Percentiles rank a stretch among this genome's conserved stretches.
Evolutionary conservation across 2,797 vertebrate genomes (phyloP).

Genomic region (Acridotheres tristis): DNA sequence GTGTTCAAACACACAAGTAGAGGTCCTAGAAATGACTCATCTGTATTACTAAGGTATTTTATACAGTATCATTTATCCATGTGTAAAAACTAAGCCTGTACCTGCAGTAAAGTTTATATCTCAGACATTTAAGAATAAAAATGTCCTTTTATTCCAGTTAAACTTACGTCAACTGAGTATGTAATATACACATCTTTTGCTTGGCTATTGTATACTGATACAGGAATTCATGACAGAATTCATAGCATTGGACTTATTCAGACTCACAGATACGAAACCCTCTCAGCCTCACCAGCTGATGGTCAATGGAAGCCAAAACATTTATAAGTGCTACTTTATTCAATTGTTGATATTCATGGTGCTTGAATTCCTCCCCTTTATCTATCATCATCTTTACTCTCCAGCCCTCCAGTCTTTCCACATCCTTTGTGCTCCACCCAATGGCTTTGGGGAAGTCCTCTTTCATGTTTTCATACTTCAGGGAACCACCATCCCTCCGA

Average conservation of each 20-base stretch:
- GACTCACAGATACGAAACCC: neutral
- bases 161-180: neutral
- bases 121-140: neutral
- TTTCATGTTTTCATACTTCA: constrained; percentile 61
- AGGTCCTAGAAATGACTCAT: neutral
- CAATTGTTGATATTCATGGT: constrained; percentile 32
- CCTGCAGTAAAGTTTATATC: neutral
- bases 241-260: neutral
- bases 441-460: constrained; percentile 63
- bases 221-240: neutral
- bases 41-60: neutral
- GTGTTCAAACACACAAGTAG: neutral
- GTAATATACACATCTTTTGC: neutral
- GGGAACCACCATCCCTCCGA: constrained; percentile 10
- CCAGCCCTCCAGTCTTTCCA: constrained; percentile 50
- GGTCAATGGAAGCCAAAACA: neutral
- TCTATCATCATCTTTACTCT: constrained; percentile 46
- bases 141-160: neutral
- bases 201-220: neutral
- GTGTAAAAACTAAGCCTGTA: neutral
- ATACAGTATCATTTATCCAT: neutral
- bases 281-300: neutral
- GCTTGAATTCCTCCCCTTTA: constrained; percentile 22
- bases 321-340: neutral
- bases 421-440: constrained; percentile 63